These are phyloP conservation scores for pig (Sus scrofa) DNA, from an alignment of 2,113 vertebrate species.

Conservation along the genomic window T2T-Sscrofa CM000827.6:40781501-40782000, in stretches of 20 bases:
- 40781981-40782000: neutral
- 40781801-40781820: slow-evolving; percentile 59
- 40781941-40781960: slow-evolving; percentile 70
- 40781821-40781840: slow-evolving; percentile 39
- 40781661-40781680: neutral
- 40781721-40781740: neutral
- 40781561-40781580: neutral
- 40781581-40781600: neutral
- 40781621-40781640: neutral
- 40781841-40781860: neutral
- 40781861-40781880: slow-evolving; percentile 72
- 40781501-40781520: neutral
- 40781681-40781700: neutral
- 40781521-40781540: neutral
- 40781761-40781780: slow-evolving; percentile 17
- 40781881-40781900: slow-evolving; percentile 63
- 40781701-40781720: neutral
- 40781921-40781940: slow-evolving; percentile 57
- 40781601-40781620: neutral
- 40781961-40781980: slow-evolving; percentile 15
- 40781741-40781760: slow-evolving; percentile 40
- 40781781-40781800: slow-evolving; percentile 42
- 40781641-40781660: neutral
- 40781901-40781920: slow-evolving; percentile 69
- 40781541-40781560: neutral